A percentile compares a stretch with the other conserved stretches of the same genome.
Evolutionary conservation across 2,113 vertebrate genomes (phyloP).

Genomic region (Stictonetta naevosa): DNA sequence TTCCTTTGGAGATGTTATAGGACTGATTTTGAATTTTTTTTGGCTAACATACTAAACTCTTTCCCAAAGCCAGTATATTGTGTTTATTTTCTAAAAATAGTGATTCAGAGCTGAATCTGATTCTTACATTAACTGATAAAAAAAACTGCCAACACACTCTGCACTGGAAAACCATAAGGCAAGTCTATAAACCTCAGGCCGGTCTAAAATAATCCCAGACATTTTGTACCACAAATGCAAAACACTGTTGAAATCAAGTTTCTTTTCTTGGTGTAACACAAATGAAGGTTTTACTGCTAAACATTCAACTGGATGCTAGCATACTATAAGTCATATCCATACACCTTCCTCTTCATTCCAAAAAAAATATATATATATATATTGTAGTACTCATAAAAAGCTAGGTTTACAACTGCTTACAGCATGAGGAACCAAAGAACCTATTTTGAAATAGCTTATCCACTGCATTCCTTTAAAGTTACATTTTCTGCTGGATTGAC

Average conservation of each 20-base stretch:
- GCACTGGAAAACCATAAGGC: not conserved
- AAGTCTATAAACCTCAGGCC: not conserved
- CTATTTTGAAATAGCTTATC: not conserved
- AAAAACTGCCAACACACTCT: not conserved
- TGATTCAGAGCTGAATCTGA: not conserved
- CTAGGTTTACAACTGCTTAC: not conserved
- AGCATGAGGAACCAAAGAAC: not conserved
- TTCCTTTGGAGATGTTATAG: not conserved
- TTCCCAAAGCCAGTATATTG: constrained; percentile 27
- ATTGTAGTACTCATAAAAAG: not conserved
- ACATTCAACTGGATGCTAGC: not conserved
- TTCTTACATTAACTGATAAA: constrained; percentile 4
- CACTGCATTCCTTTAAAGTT: not conserved
- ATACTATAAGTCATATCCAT: not conserved
- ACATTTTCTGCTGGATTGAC: not conserved
- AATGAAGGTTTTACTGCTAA: not conserved
- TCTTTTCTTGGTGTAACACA: not conserved
- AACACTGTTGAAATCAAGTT: not conserved
- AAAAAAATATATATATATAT: not conserved
- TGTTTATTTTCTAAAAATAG: constrained; percentile 27
- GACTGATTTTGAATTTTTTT: constrained; percentile 8
- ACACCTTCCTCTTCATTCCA: not conserved
- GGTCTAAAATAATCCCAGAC: constrained; percentile 8
- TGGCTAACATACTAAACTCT: not conserved
- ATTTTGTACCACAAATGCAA: not conserved